A percentile compares a stretch with the other conserved stretches of the same genome.
Evolutionary conservation across 2,113 vertebrate species (phyloP).

Genomic region (Petrocephalus microphthalmus): DNA sequence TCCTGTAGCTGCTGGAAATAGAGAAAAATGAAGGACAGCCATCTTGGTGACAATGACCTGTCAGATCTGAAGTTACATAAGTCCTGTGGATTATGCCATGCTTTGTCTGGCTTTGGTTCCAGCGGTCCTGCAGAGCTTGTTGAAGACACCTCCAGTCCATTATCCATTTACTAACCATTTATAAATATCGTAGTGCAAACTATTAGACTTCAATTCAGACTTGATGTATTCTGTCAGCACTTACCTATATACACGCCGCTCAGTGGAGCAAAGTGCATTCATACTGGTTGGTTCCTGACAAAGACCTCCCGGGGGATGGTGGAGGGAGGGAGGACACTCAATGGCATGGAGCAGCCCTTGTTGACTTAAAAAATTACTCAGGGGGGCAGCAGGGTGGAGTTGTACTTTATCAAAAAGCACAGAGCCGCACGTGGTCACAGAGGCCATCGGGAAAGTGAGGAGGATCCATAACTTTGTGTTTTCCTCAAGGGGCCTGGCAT

Average conservation of each 20-base stretch:
- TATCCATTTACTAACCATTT: not conserved
- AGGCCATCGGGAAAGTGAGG: not conserved
- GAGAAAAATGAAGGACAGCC: not conserved
- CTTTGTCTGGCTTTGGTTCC: not conserved
- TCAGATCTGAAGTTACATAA: not conserved
- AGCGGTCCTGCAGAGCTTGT: not conserved
- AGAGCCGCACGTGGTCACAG: not conserved
- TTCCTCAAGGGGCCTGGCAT: not conserved
- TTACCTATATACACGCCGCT: slow-evolving; percentile 38
- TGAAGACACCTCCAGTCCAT: not conserved
- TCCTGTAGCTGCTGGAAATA: not conserved
- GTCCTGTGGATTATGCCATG: not conserved
- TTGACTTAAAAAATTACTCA: slow-evolving; percentile 34
- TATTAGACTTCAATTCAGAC: not conserved
- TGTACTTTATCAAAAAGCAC: not conserved
- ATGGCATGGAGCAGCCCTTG: slow-evolving; percentile 12
- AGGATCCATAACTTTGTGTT: not conserved
- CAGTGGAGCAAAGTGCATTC: slow-evolving; percentile 37
- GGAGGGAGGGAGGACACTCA: slow-evolving; percentile 14
- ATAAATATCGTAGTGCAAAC: not conserved
- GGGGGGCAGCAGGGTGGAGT: not conserved
- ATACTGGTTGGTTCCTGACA: slow-evolving; percentile 30
- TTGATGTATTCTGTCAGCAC: slow-evolving; percentile 18
- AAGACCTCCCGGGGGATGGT: slow-evolving; percentile 13
- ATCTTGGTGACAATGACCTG: not conserved